Evolutionary conservation across 2,888 invertebrate species (phyloP), one percentile per base, ranked within the genome.

Genomic region (Lochmaea capreae): DNA sequence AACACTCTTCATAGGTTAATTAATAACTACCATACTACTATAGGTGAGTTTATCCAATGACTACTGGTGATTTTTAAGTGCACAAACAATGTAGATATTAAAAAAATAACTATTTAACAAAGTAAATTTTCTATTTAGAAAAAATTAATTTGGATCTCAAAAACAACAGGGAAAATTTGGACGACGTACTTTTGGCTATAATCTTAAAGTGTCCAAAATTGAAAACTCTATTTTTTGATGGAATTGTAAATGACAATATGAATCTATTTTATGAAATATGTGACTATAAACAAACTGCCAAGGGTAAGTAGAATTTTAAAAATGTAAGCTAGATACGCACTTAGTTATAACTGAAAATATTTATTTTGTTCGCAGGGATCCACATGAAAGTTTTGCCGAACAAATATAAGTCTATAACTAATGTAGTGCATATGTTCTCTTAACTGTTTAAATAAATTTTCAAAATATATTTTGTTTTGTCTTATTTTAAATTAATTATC

Each of bases 121-220:
- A 12, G 2, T 43, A 46, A 46, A 12, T 65, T 67, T 58, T 66
- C 52, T 26, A 78, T 81, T 58, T 78, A 89, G 89, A 84, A 73
- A 85, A 85, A 76, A 85, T 89, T 42, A 85, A 87, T 80, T 81
- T 89, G 65, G 87, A 89, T 76, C 74, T 89, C 61, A 83, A 86
- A 77, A 88, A 88, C 75, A 89, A 88, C 79, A 85, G 86, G 16
- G 89, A 89, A 80, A 82, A 84, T 57, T 80, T 89, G 62, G 89
- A 89, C 70, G 87, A 88, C 79, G 81, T 88, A 57, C 78, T 89
- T 18, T 76, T 88, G 10, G 83, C 85, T 33, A 82, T 89, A 81
- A 72, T 77, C 26, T 81, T 83, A 26, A 84, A 85, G 43, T 89
- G 89, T 77, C 86, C 85, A 66, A 85, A 84, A 49, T 80, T 89